Percentiles rank a stretch among this genome's conserved stretches.
Conservation (phyloP, 2,888 invertebrate genomes). For the Drosophila colorata region DNA sequence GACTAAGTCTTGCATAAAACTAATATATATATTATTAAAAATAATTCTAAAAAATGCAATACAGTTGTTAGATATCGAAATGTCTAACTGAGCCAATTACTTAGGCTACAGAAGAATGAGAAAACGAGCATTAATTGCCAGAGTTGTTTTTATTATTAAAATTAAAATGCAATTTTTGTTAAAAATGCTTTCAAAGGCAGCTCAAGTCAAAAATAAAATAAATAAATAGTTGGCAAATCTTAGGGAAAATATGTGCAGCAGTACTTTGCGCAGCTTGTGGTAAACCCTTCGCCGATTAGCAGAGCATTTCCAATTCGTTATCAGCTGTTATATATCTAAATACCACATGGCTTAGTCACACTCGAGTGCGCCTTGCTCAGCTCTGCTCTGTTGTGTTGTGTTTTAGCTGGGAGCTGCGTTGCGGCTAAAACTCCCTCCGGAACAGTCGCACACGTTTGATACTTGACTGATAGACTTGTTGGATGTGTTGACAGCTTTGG, state of each 20-base stretch:
- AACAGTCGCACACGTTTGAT: conserved; percentile 60
- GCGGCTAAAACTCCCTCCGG: conserved; percentile 28
- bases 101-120: too few species aligned
- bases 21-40: too few species aligned
- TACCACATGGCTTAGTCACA: conserved; percentile 25
- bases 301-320: conserved; percentile 41
- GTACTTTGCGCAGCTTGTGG: background rate
- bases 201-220: background rate
- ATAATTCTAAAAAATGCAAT: too few species aligned
- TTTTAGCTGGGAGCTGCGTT: conserved; percentile 5
- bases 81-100: too few species aligned
- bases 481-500: conserved; percentile 78
- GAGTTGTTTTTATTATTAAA: too few species aligned
- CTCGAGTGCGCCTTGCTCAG: conserved; percentile 13
- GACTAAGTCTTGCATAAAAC: too few species aligned
- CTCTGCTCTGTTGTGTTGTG: conserved; percentile 6
- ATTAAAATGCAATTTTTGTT: too few species aligned
- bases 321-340: background rate
- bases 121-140: too few species aligned
- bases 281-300: background rate
- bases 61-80: too few species aligned
- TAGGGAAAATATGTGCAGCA: background rate
- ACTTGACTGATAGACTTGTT: conserved; percentile 84
- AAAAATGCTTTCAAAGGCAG: too few species aligned
- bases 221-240: background rate